Evolutionary conservation across 2,888 invertebrate genomes (phyloP).

Genomic region (Acholoe squamosa): DNA sequence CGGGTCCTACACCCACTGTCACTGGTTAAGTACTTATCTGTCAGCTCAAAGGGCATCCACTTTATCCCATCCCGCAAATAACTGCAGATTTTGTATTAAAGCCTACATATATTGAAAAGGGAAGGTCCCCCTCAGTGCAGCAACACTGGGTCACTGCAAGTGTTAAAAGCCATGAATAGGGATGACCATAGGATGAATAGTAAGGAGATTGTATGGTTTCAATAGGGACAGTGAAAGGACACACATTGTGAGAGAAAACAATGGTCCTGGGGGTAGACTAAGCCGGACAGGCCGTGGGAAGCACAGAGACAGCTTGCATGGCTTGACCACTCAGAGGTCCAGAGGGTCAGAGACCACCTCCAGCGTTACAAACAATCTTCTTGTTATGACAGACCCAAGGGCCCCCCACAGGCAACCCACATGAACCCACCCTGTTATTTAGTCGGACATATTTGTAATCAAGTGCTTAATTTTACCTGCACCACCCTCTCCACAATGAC

Average conservation of each 20-base stretch:
- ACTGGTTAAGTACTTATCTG: no score
- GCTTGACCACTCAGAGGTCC: background rate
- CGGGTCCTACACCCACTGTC: no score
- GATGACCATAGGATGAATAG: no score
- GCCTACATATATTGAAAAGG: no score
- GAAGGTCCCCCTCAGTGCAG: no score
- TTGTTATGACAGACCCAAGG: background rate
- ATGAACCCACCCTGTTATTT: background rate
- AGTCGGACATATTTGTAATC: background rate
- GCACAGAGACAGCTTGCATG: background rate
- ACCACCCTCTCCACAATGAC: background rate
- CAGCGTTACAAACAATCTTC: background rate
- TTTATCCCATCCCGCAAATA: no score
- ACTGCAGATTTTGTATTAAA: no score
- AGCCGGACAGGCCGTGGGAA: slow-evolving; percentile 14
- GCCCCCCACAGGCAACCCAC: slow-evolving; percentile 7
- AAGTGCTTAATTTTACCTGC: slow-evolving; percentile 15
- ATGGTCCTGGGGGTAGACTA: background rate
- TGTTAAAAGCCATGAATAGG: background rate
- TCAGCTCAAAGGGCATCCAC: no score
- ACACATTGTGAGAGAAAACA: background rate
- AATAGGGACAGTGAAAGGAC: background rate
- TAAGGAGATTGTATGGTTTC: background rate
- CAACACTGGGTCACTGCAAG: no score
- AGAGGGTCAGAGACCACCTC: background rate